Percentiles rank a stretch among this genome's conserved stretches.
Conservation (phyloP, 2,113 vertebrate genomes). For the Oncorhynchus clarkii region DNA sequence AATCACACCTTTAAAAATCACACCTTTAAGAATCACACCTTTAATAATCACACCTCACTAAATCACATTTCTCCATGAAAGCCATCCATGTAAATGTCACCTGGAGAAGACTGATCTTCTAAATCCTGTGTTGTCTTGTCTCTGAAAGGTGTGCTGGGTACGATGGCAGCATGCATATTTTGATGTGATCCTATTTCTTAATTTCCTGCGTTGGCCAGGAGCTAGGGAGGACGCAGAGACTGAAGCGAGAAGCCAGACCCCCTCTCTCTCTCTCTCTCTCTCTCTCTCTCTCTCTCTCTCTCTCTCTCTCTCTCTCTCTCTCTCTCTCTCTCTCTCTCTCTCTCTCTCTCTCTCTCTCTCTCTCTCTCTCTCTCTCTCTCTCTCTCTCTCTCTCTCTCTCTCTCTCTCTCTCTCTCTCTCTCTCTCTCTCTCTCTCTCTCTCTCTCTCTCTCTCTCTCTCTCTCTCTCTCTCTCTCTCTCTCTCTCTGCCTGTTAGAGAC, state of each 20-base stretch:
- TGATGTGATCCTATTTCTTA: conserved; percentile 77
- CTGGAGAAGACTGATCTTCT: conserved; percentile 45
- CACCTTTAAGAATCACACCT: conserved; percentile 6
- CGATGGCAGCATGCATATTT: conserved; percentile 68
- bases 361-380: conserved; percentile 9
- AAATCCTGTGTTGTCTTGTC: conserved; percentile 41
- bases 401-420: conserved; percentile 6
- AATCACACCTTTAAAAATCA: conserved; percentile 5
- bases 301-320: conserved; percentile 6
- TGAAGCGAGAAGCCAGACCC: conserved; percentile 42
- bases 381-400: neutral
- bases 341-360: neutral
- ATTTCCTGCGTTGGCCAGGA: conserved; percentile 74
- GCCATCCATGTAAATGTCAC: conserved; percentile 27
- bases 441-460: conserved; percentile 4
- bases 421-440: neutral
- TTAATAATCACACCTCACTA: conserved; percentile 1
- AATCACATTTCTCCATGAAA: conserved; percentile 49
- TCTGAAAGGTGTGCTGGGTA: conserved; percentile 54
- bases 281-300: neutral
- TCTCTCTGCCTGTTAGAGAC: conserved; percentile 45
- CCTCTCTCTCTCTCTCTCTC: conserved; percentile 6
- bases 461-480: conserved; percentile 4
- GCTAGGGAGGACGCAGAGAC: conserved; percentile 44
- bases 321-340: conserved; percentile 6